phyloP scores from a whole-genome alignment of 1,140 invertebrate genomes.

The Saxidomus purpurata region DNA sequence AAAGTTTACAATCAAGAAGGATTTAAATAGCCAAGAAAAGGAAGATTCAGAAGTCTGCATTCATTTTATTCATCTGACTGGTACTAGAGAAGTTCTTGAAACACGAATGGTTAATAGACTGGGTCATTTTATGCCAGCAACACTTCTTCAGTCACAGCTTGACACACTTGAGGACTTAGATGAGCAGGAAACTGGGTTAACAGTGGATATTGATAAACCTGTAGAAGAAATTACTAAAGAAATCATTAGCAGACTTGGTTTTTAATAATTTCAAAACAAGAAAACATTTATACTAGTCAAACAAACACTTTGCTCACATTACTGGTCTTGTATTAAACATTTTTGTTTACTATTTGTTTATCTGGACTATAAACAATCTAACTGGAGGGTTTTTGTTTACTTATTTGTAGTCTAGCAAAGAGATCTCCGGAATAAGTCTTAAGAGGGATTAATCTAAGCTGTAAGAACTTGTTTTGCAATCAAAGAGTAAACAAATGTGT shows the following conservation, averaged over 20 bases:
- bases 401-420: too few relatives aligned
- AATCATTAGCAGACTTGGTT: conserved; percentile 2
- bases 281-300: too few relatives aligned
- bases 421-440: too few relatives aligned
- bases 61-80: conserved; percentile 74
- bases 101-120: conserved; percentile 63
- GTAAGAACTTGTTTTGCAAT: too few relatives aligned
- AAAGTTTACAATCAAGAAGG: not conserved
- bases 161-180: conserved; percentile 73
- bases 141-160: conserved; percentile 75
- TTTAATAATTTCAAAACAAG: not conserved
- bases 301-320: too few relatives aligned
- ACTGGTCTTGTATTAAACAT: too few relatives aligned
- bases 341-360: too few relatives aligned
- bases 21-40: not conserved
- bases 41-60: conserved; percentile 2
- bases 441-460: too few relatives aligned
- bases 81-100: conserved; percentile 61
- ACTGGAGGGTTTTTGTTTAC: too few relatives aligned
- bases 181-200: conserved; percentile 65
- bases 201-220: conserved; percentile 58
- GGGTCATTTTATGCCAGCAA: conserved; percentile 78
- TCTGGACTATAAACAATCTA: too few relatives aligned
- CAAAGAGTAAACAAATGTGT: too few relatives aligned
- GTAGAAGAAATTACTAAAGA: conserved; percentile 61